These are phyloP conservation scores for Chondrosia reniformis DNA, from an alignment of 37 sponge, comb jelly and placozoan species.

Conservation along the genomic window DNA sequence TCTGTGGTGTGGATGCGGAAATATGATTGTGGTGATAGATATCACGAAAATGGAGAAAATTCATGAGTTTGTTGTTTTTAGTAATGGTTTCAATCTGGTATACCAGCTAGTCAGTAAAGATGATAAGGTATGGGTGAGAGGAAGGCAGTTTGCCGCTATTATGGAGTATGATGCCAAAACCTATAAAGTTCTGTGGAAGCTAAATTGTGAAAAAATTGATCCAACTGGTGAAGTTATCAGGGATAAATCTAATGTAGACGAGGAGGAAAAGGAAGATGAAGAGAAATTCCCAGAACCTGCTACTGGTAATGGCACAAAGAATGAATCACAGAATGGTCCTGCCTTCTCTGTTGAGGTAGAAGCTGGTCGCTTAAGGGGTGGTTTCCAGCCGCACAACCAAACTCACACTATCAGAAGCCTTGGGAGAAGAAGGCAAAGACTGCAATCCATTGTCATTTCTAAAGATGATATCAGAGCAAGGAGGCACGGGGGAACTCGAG, in stretches of 20 bases:
- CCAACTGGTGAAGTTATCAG: constrained; percentile 47
- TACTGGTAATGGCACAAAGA: neutral
- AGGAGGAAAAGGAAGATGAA: neutral
- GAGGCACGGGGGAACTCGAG: constrained; percentile 68
- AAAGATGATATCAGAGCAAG: constrained; percentile 4
- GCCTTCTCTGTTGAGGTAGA: neutral
- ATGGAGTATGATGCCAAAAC: constrained; percentile 78
- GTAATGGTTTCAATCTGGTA: constrained; percentile 49
- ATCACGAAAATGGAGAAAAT: constrained; percentile 47
- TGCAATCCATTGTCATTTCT: neutral
- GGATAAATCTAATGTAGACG: constrained; percentile 1
- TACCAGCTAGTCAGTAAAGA: constrained; percentile 74
- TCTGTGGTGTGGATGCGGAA: constrained; percentile 83
- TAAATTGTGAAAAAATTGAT: constrained; percentile 71
- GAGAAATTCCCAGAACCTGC: neutral
- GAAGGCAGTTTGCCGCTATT: constrained; percentile 67
- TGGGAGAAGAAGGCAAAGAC: neutral
- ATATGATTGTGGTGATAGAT: constrained; percentile 71
- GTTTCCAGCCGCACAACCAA: neutral
- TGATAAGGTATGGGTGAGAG: constrained; percentile 74
- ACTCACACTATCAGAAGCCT: neutral
- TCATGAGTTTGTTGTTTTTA: constrained; percentile 56
- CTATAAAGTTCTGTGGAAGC: constrained; percentile 34
- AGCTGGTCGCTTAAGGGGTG: neutral
- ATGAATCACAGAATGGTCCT: neutral